Conservation (phyloP, 1,140 invertebrate genomes). For the Drosophila hydei region DNA sequence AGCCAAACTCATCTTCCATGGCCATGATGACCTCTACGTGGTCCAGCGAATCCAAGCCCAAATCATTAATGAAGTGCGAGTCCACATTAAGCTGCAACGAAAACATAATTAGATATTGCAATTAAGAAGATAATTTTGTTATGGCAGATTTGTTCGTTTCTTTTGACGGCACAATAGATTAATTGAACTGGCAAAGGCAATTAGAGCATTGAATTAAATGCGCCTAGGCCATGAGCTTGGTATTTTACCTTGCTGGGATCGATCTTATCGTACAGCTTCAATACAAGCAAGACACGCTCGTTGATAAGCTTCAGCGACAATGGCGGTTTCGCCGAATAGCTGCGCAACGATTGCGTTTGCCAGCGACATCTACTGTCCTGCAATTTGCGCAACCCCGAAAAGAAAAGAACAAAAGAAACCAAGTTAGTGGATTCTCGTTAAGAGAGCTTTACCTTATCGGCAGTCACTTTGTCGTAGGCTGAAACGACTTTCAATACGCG, state of each 20-base stretch:
- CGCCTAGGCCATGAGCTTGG: constrained; percentile 16
- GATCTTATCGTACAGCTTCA: constrained; percentile 98
- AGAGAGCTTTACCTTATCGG: constrained; percentile 89
- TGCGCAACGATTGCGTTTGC: constrained; percentile 83
- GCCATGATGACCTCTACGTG: constrained; percentile 99
- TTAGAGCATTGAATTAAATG: constrained; percentile 25
- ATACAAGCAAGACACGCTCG: constrained; percentile 95
- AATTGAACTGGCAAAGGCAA: constrained; percentile 74
- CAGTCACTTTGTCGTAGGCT: constrained; percentile 91
- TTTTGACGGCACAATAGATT: constrained; percentile 38
- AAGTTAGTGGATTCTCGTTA: constrained; percentile 67
- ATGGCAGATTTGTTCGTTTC: constrained; percentile 48
- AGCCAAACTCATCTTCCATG: constrained; percentile 99
- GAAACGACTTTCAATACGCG: constrained; percentile 91
- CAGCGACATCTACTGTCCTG: constrained; percentile 74
- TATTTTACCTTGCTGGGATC: constrained; percentile 93
- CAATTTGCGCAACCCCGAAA: constrained; percentile 33
- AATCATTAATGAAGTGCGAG: constrained; percentile 98
- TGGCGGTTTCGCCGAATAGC: constrained; percentile 89
- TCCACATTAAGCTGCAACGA: constrained; percentile 91
- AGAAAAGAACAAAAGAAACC: constrained; percentile 67
- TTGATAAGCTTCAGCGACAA: constrained; percentile 92
- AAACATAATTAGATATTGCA: background rate
- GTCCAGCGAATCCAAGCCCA: constrained; percentile 98
- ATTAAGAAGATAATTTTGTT: background rate